Conservation (phyloP, 2,888 invertebrate species). For the Camponotus fellah region DNA sequence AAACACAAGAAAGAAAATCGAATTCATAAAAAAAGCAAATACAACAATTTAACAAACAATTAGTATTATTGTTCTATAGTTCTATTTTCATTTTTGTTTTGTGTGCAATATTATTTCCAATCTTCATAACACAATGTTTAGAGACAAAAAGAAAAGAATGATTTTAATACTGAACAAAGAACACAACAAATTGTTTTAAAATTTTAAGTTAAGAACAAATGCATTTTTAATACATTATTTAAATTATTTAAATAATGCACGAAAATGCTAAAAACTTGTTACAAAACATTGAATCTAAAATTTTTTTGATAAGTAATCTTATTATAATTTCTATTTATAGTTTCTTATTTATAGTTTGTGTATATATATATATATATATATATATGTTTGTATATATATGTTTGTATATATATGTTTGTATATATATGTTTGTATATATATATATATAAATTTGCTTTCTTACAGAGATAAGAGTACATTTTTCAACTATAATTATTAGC, state of each 20-base stretch:
- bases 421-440: background rate
- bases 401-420: no score
- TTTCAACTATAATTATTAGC: slow-evolving; percentile 2
- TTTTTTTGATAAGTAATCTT: background rate
- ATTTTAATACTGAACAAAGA: background rate
- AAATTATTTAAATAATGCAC: slow-evolving; percentile 1
- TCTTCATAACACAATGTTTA: background rate
- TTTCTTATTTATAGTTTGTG: no score
- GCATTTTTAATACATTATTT: slow-evolving; percentile 3
- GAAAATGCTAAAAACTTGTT: background rate
- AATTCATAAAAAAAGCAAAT: background rate
- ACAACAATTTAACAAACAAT: background rate
- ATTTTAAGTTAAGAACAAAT: background rate
- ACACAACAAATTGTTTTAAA: background rate
- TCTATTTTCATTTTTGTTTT: slow-evolving; percentile 23
- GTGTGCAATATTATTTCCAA: background rate
- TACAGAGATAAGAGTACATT: background rate
- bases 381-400: no score
- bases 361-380: no score
- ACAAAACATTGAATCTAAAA: slow-evolving; percentile 21
- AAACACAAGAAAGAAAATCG: background rate
- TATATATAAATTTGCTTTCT: slow-evolving; percentile 21
- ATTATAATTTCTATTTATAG: background rate
- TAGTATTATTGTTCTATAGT: background rate
- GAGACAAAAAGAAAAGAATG: background rate